A percentile compares a stretch with the other conserved stretches of the same genome.
These are phyloP conservation scores for Lophotis ruficrista DNA, from an alignment of 2,113 vertebrate species.

Conservation along the genomic window DNA sequence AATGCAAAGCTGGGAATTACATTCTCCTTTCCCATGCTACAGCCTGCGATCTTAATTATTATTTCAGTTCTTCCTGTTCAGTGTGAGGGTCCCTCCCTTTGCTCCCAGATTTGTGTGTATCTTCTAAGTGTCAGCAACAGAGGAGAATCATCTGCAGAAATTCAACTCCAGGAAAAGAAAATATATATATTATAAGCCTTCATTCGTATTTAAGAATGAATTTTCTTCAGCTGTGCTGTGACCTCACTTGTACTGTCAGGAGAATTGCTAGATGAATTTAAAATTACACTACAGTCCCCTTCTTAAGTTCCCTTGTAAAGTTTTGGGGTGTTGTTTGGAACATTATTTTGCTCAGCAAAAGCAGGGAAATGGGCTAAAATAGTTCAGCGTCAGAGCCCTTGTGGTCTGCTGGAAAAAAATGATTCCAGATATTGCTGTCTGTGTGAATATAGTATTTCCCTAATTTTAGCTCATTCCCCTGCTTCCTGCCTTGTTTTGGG, in stretches of 20 bases:
- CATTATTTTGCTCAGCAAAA: not conserved
- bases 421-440: not conserved
- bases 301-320: not conserved
- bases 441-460: not conserved
- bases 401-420: conserved; percentile 2
- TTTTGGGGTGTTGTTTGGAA: not conserved
- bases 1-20: not conserved
- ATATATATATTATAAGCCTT: not conserved
- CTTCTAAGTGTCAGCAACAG: not conserved
- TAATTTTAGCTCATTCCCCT: not conserved
- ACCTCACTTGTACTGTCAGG: not conserved
- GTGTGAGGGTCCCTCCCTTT: not conserved
- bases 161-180: not conserved
- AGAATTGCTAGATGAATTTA: not conserved
- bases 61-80: conserved; percentile 5
- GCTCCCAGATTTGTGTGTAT: not conserved
- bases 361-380: conserved; percentile 15
- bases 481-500: not conserved
- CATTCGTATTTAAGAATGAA: not conserved
- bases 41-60: not conserved
- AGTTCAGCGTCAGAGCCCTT: not conserved
- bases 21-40: not conserved
- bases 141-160: conserved; percentile 13
- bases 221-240: conserved; percentile 23
- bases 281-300: not conserved